Evolutionary conservation across 2,888 invertebrate species (phyloP).

Genomic region (Nasonovia ribisnigri): DNA sequence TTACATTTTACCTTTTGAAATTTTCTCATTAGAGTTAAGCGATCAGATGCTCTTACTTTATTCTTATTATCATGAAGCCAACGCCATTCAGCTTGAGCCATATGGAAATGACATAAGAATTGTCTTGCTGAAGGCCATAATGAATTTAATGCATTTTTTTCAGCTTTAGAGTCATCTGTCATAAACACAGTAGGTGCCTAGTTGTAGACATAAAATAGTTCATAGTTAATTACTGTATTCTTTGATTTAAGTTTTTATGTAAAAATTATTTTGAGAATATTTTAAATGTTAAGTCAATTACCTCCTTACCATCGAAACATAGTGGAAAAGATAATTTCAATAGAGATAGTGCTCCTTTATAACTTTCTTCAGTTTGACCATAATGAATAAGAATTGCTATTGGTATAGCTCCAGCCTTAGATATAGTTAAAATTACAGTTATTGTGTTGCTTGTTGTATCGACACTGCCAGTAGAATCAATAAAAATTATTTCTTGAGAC

Average conservation of each 20-base stretch:
- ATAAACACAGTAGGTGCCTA: slow-evolving; percentile 25
- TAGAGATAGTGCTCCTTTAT: not conserved
- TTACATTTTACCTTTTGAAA: slow-evolving; percentile 17
- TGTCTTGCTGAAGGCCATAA: slow-evolving; percentile 19
- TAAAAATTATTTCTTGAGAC: slow-evolving; percentile 24
- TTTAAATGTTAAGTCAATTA: not conserved
- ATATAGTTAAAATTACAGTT: not conserved
- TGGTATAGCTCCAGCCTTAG: not conserved
- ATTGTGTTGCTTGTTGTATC: too few species aligned
- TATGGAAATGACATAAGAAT: slow-evolving; percentile 16
- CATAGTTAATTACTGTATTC: not conserved
- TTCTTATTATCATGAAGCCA: slow-evolving; percentile 26
- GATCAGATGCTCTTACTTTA: not conserved
- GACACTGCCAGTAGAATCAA: too few species aligned
- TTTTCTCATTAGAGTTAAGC: not conserved
- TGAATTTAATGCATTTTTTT: slow-evolving; percentile 14
- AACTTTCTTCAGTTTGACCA: not conserved
- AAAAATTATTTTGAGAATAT: not conserved
- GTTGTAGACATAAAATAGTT: not conserved
- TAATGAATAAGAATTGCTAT: not conserved
- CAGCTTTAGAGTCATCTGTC: slow-evolving; percentile 1
- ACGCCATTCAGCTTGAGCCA: slow-evolving; percentile 25
- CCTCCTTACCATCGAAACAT: not conserved
- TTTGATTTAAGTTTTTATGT: not conserved
- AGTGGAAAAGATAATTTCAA: not conserved